Base-by-base conservation (phyloP, 2,113 vertebrate genomes). In the Cygnus atratus region DNA sequence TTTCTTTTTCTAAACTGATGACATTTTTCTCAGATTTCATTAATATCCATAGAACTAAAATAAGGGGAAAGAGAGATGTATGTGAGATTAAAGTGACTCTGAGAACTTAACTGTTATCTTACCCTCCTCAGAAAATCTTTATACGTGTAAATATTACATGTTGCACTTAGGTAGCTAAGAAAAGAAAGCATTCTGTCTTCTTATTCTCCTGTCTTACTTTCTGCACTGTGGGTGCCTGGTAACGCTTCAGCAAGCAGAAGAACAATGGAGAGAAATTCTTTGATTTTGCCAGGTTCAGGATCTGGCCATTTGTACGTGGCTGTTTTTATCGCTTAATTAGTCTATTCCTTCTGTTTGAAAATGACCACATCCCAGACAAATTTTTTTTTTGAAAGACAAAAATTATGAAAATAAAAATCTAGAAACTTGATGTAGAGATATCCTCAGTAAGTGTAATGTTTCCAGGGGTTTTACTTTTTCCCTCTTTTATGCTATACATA, bases 1-100 rank as follows among this genome's bases (percentile, higher is more conserved):
- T 77, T 94, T 86, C 41, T 94, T 77, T 88, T 91, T 19, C 17
- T 59, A 91, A 55, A 84, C 14, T 26, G 8, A 72, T 21, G 59
- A 65, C 3, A 88, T 80, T 94, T 93, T 80, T 26, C 41, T 55
- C 13, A 62, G 55, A 62, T 95, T 97, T 96, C 94, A 86, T 84
- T 94, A 94, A 90, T 89, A 77, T 55, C 33, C 39, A 88, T 55
- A 75, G 31, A 83, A 86, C 22, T 90, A 58, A 41, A 94, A 76
- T 86, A 85, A 93, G 11, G 4, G 18, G 87, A 96, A 95, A 80
- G 10, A 57, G 6, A 87, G 33, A 76, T 15, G 55, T 62, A 35
- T 11, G 80, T 96, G 79, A 88, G 70, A 59, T 74, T 93, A 93
- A 96, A 95, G 67, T 75, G 19, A 9, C 19, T 89, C 63, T 82